Conservation (phyloP, 2,797 vertebrate species). For the Anguilla megastoma region DNA sequence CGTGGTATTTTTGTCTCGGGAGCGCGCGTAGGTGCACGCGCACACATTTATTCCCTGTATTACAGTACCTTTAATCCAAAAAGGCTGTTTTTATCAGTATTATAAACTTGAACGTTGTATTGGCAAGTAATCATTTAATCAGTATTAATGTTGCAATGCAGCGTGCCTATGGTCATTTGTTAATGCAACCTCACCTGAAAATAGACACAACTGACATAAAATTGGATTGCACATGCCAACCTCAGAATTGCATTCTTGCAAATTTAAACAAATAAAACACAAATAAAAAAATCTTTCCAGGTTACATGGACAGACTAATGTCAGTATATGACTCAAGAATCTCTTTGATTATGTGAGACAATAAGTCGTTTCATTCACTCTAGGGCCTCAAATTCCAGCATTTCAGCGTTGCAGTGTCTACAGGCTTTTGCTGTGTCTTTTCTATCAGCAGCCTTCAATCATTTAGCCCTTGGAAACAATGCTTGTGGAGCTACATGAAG, state of each 20-base stretch:
- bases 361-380: too few species aligned
- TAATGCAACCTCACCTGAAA: neutral
- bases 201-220: neutral
- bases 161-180: neutral
- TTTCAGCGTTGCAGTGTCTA: too few species aligned
- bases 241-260: neutral
- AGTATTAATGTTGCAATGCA: neutral
- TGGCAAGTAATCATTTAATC: neutral
- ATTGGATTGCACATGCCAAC: neutral
- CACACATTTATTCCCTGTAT: constrained; percentile 30
- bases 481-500: too few species aligned
- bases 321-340: neutral
- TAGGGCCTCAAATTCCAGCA: too few species aligned
- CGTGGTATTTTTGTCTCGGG: constrained; percentile 65
- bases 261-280: neutral
- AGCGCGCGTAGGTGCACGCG: constrained; percentile 66
- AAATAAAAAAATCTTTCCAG: neutral
- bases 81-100: neutral
- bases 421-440: too few species aligned
- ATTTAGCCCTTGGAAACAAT: too few species aligned
- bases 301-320: neutral
- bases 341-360: neutral
- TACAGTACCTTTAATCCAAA: neutral
- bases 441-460: too few species aligned
- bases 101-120: neutral